Evolutionary conservation across 2,888 invertebrate species (phyloP).

Genomic region (Clepsis dumicolana): DNA sequence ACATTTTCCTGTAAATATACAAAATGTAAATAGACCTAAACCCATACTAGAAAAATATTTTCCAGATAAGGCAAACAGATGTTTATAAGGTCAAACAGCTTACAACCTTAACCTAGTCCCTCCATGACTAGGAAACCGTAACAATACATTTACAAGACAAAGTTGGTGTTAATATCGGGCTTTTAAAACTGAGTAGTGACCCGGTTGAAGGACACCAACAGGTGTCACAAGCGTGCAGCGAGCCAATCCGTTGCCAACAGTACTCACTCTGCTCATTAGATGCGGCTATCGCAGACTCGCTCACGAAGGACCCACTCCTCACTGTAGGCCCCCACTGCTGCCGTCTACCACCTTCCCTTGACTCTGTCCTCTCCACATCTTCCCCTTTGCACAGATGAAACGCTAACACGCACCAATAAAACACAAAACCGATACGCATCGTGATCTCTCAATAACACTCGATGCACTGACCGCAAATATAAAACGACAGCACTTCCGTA

Average conservation of each 20-base stretch:
- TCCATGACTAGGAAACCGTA: constrained; percentile 25
- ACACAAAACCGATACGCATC: constrained; percentile 83
- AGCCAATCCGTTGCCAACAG: constrained; percentile 58
- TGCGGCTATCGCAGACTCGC: constrained; percentile 66
- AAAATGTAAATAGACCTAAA: background rate
- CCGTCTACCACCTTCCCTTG: constrained; percentile 73
- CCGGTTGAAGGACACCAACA: constrained; percentile 70
- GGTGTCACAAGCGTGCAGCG: constrained; percentile 68
- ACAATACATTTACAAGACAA: constrained; percentile 5
- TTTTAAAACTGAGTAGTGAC: constrained; percentile 43
- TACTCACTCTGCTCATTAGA: constrained; percentile 82
- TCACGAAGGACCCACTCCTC: constrained; percentile 71
- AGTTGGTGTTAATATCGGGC: constrained; percentile 20
- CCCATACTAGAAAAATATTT: constrained; percentile 43
- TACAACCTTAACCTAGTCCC: constrained; percentile 44
- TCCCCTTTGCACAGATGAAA: constrained; percentile 81
- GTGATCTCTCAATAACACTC: constrained; percentile 80
- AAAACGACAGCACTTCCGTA: constrained; percentile 67
- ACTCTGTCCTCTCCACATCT: constrained; percentile 80
- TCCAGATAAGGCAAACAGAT: constrained; percentile 47
- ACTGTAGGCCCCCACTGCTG: constrained; percentile 77
- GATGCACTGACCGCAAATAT: constrained; percentile 69
- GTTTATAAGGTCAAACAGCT: constrained; percentile 43
- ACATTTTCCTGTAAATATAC: background rate
- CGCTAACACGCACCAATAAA: constrained; percentile 83